Evolutionary conservation across 1,140 invertebrate species (phyloP).

Genomic region (Charaxes varanes): DNA sequence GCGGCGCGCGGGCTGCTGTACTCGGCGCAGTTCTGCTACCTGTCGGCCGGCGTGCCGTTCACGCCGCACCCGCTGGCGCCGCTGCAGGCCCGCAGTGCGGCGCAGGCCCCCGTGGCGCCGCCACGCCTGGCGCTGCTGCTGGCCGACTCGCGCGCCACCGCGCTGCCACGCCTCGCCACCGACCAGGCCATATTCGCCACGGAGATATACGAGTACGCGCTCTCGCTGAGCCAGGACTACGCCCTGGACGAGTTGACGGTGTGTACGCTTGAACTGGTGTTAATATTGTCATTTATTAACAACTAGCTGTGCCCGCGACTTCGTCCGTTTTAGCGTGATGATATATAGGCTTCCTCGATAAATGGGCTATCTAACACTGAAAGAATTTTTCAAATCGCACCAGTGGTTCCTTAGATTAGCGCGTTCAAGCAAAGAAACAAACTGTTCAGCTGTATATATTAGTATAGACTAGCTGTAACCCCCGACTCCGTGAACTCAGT

Average conservation of each 20-base stretch:
- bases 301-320: no score
- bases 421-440: no score
- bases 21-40: slow-evolving; percentile 95
- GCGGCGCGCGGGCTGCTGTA: slow-evolving; percentile 82
- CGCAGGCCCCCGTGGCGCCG: slow-evolving; percentile 12
- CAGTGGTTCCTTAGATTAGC: no score
- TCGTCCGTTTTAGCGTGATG: no score
- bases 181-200: slow-evolving; percentile 93
- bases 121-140: slow-evolving; percentile 84
- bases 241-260: slow-evolving; percentile 83
- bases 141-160: slow-evolving; percentile 78
- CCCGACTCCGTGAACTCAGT: no score
- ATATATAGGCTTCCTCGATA: no score
- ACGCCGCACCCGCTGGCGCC: slow-evolving; percentile 66
- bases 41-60: slow-evolving; percentile 89
- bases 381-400: no score
- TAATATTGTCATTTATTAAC: no score
- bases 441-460: no score
- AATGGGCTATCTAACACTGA: no score
- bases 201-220: slow-evolving; percentile 95
- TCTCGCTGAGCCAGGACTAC: slow-evolving; percentile 85
- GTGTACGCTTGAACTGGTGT: no score
- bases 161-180: slow-evolving; percentile 77
- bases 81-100: slow-evolving; percentile 7
- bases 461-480: no score